Percentiles rank a stretch among this genome's conserved stretches.
Evolutionary conservation across 1,140 invertebrate genomes (phyloP).

Genomic region (Archegozetes longisetosus): DNA sequence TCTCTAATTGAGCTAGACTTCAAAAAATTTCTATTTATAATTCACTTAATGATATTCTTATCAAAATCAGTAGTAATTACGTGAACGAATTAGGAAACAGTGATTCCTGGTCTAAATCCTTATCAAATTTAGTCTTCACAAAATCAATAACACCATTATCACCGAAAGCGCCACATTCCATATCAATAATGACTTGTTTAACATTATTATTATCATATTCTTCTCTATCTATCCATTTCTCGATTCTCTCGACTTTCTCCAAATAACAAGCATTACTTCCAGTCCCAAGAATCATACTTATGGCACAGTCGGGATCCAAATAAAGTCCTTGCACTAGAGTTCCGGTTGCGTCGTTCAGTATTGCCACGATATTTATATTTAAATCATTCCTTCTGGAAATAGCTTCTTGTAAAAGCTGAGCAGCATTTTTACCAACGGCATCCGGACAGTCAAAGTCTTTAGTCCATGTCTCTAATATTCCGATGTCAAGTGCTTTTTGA

Average conservation of each 20-base stretch:
- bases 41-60: no score
- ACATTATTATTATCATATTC: neutral
- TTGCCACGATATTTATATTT: slow-evolving; percentile 49
- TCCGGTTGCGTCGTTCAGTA: slow-evolving; percentile 63
- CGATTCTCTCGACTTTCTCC: slow-evolving; percentile 47
- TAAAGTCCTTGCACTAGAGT: slow-evolving; percentile 41
- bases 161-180: slow-evolving; percentile 67
- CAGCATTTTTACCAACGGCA: slow-evolving; percentile 52
- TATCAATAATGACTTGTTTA: slow-evolving; percentile 52
- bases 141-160: slow-evolving; percentile 60
- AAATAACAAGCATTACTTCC: slow-evolving; percentile 65
- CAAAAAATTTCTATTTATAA: no score
- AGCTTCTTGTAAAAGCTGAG: slow-evolving; percentile 48
- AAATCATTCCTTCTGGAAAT: slow-evolving; percentile 39
- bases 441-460: slow-evolving; percentile 59
- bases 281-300: slow-evolving; percentile 46
- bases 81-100: slow-evolving; percentile 27
- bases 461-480: slow-evolving; percentile 55
- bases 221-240: slow-evolving; percentile 39
- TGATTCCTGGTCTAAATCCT: slow-evolving; percentile 35
- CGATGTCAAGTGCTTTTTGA: slow-evolving; percentile 48
- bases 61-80: slow-evolving; percentile 17
- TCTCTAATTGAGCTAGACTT: no score
- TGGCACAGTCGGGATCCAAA: slow-evolving; percentile 35
- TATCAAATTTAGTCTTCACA: slow-evolving; percentile 53